Conservation (phyloP, 1,140 invertebrate genomes). For the Anadara kagoshimensis region DNA sequence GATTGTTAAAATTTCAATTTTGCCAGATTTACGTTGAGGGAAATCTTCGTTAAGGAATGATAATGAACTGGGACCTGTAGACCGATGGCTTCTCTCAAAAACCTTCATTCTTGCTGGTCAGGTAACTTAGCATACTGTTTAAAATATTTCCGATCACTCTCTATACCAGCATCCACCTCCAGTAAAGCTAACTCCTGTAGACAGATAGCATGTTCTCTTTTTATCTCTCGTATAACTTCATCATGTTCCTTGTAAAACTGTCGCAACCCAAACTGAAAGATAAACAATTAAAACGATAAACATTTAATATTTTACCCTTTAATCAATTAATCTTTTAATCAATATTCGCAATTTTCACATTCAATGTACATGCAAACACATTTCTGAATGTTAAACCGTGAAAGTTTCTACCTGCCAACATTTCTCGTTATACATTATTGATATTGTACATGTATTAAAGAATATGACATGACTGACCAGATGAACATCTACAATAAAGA, state of each 20-base stretch:
- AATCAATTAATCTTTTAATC: too few species aligned
- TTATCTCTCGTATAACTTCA: constrained; percentile 46
- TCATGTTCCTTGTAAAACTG: constrained; percentile 52
- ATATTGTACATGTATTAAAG: background rate
- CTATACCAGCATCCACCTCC: constrained; percentile 34
- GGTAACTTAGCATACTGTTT: constrained; percentile 20
- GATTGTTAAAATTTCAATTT: too few species aligned
- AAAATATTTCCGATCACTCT: constrained; percentile 39
- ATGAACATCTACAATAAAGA: too few species aligned
- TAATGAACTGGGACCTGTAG: too few species aligned
- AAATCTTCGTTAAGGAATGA: too few species aligned
- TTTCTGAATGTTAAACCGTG: too few species aligned
- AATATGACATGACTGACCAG: background rate
- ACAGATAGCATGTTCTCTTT: constrained; percentile 46
- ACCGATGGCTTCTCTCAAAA: too few species aligned
- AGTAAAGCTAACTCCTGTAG: constrained; percentile 45
- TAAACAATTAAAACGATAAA: constrained; percentile 5
- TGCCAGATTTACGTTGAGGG: too few species aligned
- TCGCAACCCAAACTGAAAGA: constrained; percentile 53
- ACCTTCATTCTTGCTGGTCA: background rate
- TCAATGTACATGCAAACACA: too few species aligned
- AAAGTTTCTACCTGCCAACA: too few species aligned
- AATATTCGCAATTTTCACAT: too few species aligned
- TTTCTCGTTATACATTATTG: too few species aligned
- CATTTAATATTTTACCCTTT: background rate